Conservation (phyloP, 2,888 invertebrate species). For the Notodonta dromedarius region DNA sequence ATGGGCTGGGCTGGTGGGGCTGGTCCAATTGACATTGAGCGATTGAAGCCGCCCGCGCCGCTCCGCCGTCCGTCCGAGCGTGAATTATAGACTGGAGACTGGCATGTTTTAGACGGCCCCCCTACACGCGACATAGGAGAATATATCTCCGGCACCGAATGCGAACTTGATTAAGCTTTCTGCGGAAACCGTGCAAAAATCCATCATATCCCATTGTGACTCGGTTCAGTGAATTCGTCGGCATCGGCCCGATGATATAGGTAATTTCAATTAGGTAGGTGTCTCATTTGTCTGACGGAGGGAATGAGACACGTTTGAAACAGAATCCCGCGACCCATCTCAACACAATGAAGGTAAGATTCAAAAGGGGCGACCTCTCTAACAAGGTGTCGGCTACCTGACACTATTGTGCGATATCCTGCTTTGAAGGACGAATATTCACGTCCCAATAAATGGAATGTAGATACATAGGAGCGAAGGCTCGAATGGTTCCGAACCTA, state of each 20-base stretch:
- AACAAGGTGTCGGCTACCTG: constrained; percentile 80
- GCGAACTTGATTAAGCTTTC: constrained; percentile 15
- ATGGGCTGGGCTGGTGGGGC: constrained; percentile 56
- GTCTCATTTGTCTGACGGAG: constrained; percentile 55
- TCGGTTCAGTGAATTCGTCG: constrained; percentile 18
- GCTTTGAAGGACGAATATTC: constrained; percentile 71
- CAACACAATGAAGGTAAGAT: constrained; percentile 70
- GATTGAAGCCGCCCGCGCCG: constrained; percentile 58
- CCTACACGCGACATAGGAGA: constrained; percentile 38
- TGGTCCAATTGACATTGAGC: constrained; percentile 69
- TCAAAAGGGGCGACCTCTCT: constrained; percentile 68
- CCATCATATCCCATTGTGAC: constrained; percentile 6
- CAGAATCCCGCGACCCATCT: constrained; percentile 68
- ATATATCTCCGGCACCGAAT: constrained; percentile 35
- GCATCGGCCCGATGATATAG: constrained; percentile 24
- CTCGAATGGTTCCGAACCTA: constrained; percentile 44
- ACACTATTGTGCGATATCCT: constrained; percentile 73
- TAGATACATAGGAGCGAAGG: constrained; percentile 36
- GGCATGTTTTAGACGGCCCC: constrained; percentile 58
- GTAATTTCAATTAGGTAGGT: constrained; percentile 64
- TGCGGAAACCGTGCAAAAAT: constrained; percentile 3
- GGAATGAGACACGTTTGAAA: constrained; percentile 66
- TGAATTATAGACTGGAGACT: constrained; percentile 62
- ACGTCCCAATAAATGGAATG: constrained; percentile 65
- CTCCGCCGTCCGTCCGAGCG: constrained; percentile 53